These are phyloP conservation scores for Mnemiopsis leidyi DNA, from an alignment of 37 sponge, comb jelly and placozoan genomes.

Conservation along the genomic window DNA sequence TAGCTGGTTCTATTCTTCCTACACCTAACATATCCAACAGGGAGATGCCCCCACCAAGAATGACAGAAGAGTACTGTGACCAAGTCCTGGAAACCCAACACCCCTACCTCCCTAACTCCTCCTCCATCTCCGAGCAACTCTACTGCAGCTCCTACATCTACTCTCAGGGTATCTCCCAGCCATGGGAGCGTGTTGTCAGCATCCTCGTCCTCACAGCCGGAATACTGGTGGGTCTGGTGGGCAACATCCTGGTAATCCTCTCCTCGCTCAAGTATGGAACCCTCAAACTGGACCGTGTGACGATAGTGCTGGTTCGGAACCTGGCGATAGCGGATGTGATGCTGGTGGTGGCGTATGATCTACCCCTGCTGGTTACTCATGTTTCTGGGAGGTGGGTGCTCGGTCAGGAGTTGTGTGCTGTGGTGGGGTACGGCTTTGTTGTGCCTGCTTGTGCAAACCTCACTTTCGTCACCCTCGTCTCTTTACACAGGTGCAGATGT, in stretches of 20 bases:
- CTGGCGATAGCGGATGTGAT: slow-evolving; percentile 53
- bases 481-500: slow-evolving; percentile 27
- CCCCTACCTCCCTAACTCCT: slow-evolving; percentile 6
- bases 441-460: slow-evolving; percentile 5
- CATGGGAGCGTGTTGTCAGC: neutral
- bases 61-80: slow-evolving; percentile 1
- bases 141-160: slow-evolving; percentile 40
- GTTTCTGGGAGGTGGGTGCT: neutral
- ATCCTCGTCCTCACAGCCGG: neutral
- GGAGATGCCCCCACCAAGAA: neutral
- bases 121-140: neutral
- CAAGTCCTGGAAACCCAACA: neutral
- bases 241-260: slow-evolving; percentile 39
- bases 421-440: slow-evolving; percentile 45
- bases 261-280: slow-evolving; percentile 15
- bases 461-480: slow-evolving; percentile 11
- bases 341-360: neutral
- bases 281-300: slow-evolving; percentile 12
- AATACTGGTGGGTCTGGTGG: neutral
- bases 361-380: slow-evolving; percentile 47
- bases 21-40: neutral
- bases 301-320: slow-evolving; percentile 31
- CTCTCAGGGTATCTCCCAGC: neutral
- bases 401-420: neutral
- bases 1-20: neutral